Base-by-base conservation (phyloP, 2,888 invertebrate species). In the Agrotis puta region DNA sequence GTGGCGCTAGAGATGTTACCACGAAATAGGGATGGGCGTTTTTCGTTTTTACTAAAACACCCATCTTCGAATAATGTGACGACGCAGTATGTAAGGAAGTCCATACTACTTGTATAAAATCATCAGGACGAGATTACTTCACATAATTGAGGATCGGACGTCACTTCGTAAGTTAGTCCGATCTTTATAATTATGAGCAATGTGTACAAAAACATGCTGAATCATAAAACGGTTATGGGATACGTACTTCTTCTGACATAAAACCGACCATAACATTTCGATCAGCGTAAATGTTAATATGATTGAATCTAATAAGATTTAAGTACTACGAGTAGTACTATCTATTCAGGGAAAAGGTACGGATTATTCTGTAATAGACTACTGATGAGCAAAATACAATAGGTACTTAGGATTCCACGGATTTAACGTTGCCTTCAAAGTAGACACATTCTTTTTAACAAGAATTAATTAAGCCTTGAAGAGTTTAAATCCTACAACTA, bases 401-500 rank as follows among this genome's bases (percentile, higher is more conserved):
- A 9, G 2, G 33, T n/a, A 33, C n/a, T 33, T 14, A n/a, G 13
- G 18, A 14, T 33, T 56, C n/a, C n/a, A 33, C 33, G 13, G n/a
- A 56, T 14, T 56, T n/a, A 56, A 56, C 1, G 13, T 33, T 33
- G n/a, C 1, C 13, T 27, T 56, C n/a, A 33, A 56, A 56, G 33
- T 20, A 33, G 24, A 39, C 11, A 22, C 20, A 50, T n/a, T 68
- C 13, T 7, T 50, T 62, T 62, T 20, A 57, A 39, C 24, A 22
- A n/a, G 22, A 43, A 27, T 48, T 7, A 57, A 24, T 39, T 45
- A 50, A 62, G 27, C 33, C 57, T 53, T 39, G 24, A 20, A 57
- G 5, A 64, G 48, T 39, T 64, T 24, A 43, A 20, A 43, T 47
- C 27, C 51, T 53, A 33, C 16, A 66, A 63, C 57, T 18, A 39